These are phyloP conservation scores for Andrena praecox DNA, from an alignment of 2,888 invertebrate genomes.

Conservation along the genomic window DNA sequence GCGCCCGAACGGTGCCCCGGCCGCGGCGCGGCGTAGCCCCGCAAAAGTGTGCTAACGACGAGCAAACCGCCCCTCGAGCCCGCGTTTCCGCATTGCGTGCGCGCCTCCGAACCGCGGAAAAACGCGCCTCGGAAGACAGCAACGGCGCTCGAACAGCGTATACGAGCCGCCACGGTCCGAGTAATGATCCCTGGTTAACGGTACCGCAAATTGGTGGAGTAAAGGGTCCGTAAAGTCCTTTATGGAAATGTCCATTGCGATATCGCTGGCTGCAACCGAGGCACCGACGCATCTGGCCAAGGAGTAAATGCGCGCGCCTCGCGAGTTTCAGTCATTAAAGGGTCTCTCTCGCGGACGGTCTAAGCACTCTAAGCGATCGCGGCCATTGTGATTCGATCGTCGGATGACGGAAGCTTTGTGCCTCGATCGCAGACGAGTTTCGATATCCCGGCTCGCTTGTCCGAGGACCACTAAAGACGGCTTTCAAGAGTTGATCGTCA, in stretches of 20 bases:
- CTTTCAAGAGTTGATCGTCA: no score
- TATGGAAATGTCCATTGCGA: constrained; percentile 60
- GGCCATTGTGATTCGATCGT: background rate
- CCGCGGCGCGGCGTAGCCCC: constrained; percentile 14
- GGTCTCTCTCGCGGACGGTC: background rate
- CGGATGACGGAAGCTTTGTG: constrained; percentile 15
- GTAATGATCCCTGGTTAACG: constrained; percentile 69
- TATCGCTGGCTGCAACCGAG: constrained; percentile 50
- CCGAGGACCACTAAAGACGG: no score
- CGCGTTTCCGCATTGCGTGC: constrained; percentile 71
- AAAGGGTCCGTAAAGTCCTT: constrained; percentile 69
- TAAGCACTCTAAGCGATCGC: no score
- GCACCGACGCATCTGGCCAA: constrained; percentile 20
- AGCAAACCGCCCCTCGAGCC: constrained; percentile 59
- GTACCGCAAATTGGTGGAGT: constrained; percentile 72
- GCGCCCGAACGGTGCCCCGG: constrained; percentile 21
- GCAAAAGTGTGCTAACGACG: constrained; percentile 73
- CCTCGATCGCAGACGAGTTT: background rate
- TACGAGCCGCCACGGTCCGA: constrained; percentile 48
- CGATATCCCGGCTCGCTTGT: no score
- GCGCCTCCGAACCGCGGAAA: constrained; percentile 69
- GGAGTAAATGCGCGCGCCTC: constrained; percentile 31
- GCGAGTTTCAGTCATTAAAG: constrained; percentile 33
- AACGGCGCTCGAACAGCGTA: constrained; percentile 16
- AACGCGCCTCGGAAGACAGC: constrained; percentile 51